These are phyloP conservation scores for Trachymyrmex septentrionalis DNA, from an alignment of 1,140 invertebrate species.

Conservation along the genomic window DNA sequence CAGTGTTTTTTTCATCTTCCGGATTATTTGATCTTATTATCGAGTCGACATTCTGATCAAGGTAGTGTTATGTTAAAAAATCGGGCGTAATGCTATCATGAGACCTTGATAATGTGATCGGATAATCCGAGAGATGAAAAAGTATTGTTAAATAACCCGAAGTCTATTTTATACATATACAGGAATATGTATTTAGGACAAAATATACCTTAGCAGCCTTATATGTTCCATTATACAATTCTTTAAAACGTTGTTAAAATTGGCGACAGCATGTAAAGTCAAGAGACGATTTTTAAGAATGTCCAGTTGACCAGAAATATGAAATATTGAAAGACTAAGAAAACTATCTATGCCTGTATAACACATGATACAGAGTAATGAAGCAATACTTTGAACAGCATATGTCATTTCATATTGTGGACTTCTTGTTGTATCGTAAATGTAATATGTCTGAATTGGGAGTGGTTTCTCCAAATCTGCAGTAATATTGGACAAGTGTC, in stretches of 20 bases:
- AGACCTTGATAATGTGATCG: too few relatives aligned
- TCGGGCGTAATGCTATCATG: too few relatives aligned
- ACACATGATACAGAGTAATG: not conserved
- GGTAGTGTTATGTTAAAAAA: too few relatives aligned
- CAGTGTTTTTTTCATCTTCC: too few relatives aligned
- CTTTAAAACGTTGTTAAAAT: not conserved
- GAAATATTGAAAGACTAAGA: slow-evolving; percentile 23
- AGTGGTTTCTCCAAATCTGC: not conserved
- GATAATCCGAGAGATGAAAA: too few relatives aligned
- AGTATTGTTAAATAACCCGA: too few relatives aligned
- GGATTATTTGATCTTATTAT: too few relatives aligned
- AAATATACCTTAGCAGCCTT: slow-evolving; percentile 36
- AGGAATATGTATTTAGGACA: not conserved
- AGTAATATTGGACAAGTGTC: not conserved
- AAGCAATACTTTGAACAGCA: not conserved
- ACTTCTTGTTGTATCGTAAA: slow-evolving; percentile 19
- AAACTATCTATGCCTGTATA: slow-evolving; percentile 44
- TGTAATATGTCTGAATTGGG: slow-evolving; percentile 25
- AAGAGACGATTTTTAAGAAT: slow-evolving; percentile 13
- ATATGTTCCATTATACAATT: not conserved
- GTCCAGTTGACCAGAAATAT: slow-evolving; percentile 42
- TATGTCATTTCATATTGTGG: slow-evolving; percentile 53
- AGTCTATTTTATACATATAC: too few relatives aligned
- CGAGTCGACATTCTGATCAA: too few relatives aligned
- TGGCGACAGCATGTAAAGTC: not conserved